Evolutionary conservation across 2,113 vertebrate species (phyloP).

Genomic region (Cyprinodon tularosa): DNA sequence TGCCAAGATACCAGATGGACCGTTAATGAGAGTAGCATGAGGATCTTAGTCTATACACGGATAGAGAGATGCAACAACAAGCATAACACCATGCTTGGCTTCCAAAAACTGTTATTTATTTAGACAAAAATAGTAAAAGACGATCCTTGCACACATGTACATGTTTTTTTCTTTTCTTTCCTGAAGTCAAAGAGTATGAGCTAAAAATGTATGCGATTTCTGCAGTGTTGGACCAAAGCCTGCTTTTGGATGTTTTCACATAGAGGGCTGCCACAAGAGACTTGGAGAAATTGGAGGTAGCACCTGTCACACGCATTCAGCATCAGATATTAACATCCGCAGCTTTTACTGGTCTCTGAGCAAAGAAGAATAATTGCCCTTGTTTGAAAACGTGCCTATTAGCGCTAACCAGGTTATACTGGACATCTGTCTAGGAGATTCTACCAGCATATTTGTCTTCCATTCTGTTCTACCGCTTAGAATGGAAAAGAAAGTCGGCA

Average conservation of each 20-base stretch:
- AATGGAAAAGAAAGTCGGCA: conserved; percentile 24
- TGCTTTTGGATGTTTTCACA: conserved; percentile 62
- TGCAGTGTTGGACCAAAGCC: conserved; percentile 26
- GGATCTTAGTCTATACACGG: conserved; percentile 80
- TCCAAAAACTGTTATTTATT: conserved; percentile 65
- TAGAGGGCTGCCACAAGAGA: conserved; percentile 57
- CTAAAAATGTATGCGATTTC: conserved; percentile 52
- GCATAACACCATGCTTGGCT: conserved; percentile 70
- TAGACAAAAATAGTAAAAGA: conserved; percentile 58
- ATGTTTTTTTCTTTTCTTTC: conserved; percentile 12
- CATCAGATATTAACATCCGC: conserved; percentile 70
- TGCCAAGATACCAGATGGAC: conserved; percentile 83
- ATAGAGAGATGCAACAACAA: conserved; percentile 72
- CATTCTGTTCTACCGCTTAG: conserved; percentile 56
- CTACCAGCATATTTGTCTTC: conserved; percentile 77
- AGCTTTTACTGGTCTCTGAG: conserved; percentile 61
- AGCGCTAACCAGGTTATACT: conserved; percentile 75
- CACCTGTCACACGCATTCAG: conserved; percentile 74
- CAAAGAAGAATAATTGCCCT: conserved; percentile 71
- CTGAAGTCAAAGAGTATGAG: conserved; percentile 57
- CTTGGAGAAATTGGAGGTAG: conserved; percentile 59
- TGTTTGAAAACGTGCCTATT: conserved; percentile 76
- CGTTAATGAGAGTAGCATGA: conserved; percentile 80
- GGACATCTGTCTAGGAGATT: conserved; percentile 79
- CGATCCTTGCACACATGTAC: conserved; percentile 40